These are phyloP conservation scores for Porites divaricata DNA, from an alignment of 92 coral and sea anemone genomes.

Conservation along the genomic window DNA sequence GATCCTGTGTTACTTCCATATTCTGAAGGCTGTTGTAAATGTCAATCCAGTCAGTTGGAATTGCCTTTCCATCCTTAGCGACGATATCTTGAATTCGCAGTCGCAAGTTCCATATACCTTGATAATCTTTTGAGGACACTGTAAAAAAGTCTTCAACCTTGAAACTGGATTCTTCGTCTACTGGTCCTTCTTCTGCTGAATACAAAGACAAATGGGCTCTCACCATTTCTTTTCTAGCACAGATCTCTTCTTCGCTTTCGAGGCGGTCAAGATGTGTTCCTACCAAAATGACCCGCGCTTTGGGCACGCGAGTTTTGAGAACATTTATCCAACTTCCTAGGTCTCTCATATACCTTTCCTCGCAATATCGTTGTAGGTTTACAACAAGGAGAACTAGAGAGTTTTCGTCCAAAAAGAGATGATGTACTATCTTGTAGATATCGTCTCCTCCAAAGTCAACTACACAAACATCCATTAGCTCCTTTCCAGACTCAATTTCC, in stretches of 20 bases:
- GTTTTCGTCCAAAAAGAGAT: slow-evolving; percentile 63
- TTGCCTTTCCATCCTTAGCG: slow-evolving; percentile 50
- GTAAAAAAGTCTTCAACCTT: slow-evolving; percentile 9
- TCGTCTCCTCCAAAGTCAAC: slow-evolving; percentile 75
- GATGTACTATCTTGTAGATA: slow-evolving; percentile 68
- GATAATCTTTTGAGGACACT: slow-evolving; percentile 66
- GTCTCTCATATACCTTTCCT: slow-evolving; percentile 38
- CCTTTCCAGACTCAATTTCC: slow-evolving; percentile 58
- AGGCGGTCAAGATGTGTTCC: slow-evolving; percentile 63
- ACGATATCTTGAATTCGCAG: slow-evolving; percentile 44
- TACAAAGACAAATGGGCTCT: slow-evolving; percentile 11
- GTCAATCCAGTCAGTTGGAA: slow-evolving; percentile 63
- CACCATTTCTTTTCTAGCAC: not conserved
- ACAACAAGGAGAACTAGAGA: slow-evolving; percentile 64
- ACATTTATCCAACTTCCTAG: slow-evolving; percentile 70
- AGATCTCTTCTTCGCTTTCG: slow-evolving; percentile 22
- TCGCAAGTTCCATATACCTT: slow-evolving; percentile 42
- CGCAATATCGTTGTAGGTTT: slow-evolving; percentile 56
- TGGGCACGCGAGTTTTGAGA: slow-evolving; percentile 63
- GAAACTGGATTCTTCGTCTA: not conserved
- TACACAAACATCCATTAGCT: slow-evolving; percentile 51
- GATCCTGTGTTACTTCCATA: slow-evolving; percentile 30
- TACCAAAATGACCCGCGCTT: slow-evolving; percentile 59
- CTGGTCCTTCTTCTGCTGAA: not conserved
- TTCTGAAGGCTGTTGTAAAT: slow-evolving; percentile 46